A percentile compares a stretch with the other conserved stretches of the same genome.
Evolutionary conservation across 2,113 vertebrate species (phyloP).

Genomic region (Beaufortia kweichowensis): DNA sequence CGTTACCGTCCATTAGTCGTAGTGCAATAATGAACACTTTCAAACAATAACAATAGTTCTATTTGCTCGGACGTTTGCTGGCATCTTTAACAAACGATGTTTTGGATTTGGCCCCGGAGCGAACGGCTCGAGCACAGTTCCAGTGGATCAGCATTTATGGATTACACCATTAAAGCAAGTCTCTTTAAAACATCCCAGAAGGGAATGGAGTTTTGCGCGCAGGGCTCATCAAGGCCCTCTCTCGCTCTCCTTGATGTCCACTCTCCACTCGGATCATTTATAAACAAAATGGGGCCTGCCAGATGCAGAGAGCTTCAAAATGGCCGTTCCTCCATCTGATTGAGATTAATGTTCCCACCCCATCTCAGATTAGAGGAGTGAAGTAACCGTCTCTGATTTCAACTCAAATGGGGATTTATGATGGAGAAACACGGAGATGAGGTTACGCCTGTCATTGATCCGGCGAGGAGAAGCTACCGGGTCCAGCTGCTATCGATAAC

Average conservation of each 20-base stretch:
- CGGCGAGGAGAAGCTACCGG: background rate
- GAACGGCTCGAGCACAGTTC: background rate
- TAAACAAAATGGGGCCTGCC: slow-evolving; percentile 43
- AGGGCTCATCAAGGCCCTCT: slow-evolving; percentile 42
- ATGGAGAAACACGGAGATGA: slow-evolving; percentile 18
- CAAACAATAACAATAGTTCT: slow-evolving; percentile 23
- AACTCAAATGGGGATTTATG: slow-evolving; percentile 37
- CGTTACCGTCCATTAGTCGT: slow-evolving; percentile 8
- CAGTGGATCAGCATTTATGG: slow-evolving; percentile 35
- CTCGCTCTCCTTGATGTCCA: slow-evolving; percentile 42
- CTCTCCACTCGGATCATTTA: slow-evolving; percentile 31
- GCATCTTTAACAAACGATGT: slow-evolving; percentile 9
- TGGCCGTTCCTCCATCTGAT: slow-evolving; percentile 29
- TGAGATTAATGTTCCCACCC: slow-evolving; percentile 40
- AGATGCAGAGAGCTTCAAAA: slow-evolving; percentile 41
- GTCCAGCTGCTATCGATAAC: background rate
- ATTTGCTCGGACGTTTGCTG: background rate
- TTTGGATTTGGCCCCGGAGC: slow-evolving; percentile 1
- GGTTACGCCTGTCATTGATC: slow-evolving; percentile 33
- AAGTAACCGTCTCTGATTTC: slow-evolving; percentile 43
- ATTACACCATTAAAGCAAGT: slow-evolving; percentile 43
- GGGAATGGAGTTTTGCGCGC: slow-evolving; percentile 35
- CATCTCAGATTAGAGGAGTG: slow-evolving; percentile 36
- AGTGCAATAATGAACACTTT: slow-evolving; percentile 13
- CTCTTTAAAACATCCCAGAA: slow-evolving; percentile 41